These are phyloP conservation scores for Sebastolobus altivelis DNA, from an alignment of 2,797 vertebrate species.

Conservation along the genomic window DNA sequence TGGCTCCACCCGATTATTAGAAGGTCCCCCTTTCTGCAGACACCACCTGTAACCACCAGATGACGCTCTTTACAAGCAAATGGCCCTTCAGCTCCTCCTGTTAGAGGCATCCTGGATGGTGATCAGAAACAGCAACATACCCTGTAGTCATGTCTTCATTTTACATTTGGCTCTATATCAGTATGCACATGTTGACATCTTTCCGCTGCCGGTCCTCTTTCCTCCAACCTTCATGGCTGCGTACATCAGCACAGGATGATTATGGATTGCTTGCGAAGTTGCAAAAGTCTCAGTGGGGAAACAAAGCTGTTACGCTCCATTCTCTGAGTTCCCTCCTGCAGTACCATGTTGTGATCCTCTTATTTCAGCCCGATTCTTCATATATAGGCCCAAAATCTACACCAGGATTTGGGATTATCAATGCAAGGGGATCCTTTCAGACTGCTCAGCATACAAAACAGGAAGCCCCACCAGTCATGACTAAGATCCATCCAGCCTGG, in stretches of 20 bases:
- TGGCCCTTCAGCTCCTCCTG: neutral
- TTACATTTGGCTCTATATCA: slow-evolving; percentile 26
- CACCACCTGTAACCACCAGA: neutral
- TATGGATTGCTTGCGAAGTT: slow-evolving; percentile 39
- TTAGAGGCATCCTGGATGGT: neutral
- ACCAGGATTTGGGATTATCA: slow-evolving; percentile 41
- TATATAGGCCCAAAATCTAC: slow-evolving; percentile 35
- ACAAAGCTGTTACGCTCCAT: slow-evolving; percentile 45
- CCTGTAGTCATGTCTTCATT: slow-evolving; percentile 32
- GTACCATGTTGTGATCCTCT: slow-evolving; percentile 40
- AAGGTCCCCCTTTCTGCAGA: neutral
- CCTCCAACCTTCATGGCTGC: slow-evolving; percentile 12
- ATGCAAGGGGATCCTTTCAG: slow-evolving; percentile 8
- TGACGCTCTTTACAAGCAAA: slow-evolving; percentile 49
- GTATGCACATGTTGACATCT: slow-evolving; percentile 24
- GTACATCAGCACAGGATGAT: slow-evolving; percentile 19
- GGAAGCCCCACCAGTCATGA: slow-evolving; percentile 19
- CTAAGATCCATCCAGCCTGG: slow-evolving; percentile 15
- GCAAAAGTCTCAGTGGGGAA: slow-evolving; percentile 34
- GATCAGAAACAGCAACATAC: slow-evolving; percentile 15
- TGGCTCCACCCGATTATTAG: slow-evolving; percentile 33
- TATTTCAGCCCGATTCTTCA: slow-evolving; percentile 38
- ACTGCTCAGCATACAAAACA: slow-evolving; percentile 21
- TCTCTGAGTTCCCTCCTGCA: slow-evolving; percentile 29
- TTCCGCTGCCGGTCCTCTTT: neutral